Conservation (phyloP, 2,797 vertebrate species). For the Petrocephalus sullivani region DNA sequence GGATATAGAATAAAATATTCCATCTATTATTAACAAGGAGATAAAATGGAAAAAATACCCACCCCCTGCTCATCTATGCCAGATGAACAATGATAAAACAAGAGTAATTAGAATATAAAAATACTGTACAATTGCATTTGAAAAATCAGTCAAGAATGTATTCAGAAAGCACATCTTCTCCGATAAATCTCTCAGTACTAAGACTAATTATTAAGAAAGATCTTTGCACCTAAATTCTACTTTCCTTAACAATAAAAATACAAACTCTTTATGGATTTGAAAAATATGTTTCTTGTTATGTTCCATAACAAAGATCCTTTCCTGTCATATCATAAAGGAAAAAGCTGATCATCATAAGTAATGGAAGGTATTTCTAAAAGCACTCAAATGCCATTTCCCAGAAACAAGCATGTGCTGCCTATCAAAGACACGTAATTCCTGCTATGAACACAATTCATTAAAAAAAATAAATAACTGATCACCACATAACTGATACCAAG, state of each 20-base stretch:
- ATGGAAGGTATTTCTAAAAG: constrained; percentile 31
- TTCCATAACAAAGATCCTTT: constrained; percentile 31
- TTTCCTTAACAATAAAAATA: constrained; percentile 22
- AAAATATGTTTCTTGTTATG: constrained; percentile 38
- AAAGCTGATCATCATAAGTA: constrained; percentile 16
- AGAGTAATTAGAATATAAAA: constrained; percentile 63
- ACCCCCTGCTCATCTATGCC: constrained; percentile 37
- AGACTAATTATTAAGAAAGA: constrained; percentile 23
- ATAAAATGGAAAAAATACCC: constrained; percentile 51
- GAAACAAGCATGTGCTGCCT: constrained; percentile 11
- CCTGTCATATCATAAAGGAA: not conserved
- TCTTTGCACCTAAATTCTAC: constrained; percentile 18
- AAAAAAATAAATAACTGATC: constrained; percentile 44
- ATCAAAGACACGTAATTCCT: constrained; percentile 6
- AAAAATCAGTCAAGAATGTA: constrained; percentile 45
- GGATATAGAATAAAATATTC: constrained; percentile 65
- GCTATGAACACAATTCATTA: constrained; percentile 25
- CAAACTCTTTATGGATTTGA: constrained; percentile 29
- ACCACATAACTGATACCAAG: constrained; percentile 30
- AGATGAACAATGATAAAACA: constrained; percentile 44
- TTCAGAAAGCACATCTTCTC: constrained; percentile 39
- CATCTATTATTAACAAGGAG: constrained; percentile 62
- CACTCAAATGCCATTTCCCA: constrained; percentile 13
- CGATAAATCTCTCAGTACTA: constrained; percentile 29
- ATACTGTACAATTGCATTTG: constrained; percentile 67